A percentile compares a stretch with the other conserved stretches of the same genome.
phyloP scores from a whole-genome alignment of 2,113 vertebrate species.

The Miniopterus natalensis region DNA sequence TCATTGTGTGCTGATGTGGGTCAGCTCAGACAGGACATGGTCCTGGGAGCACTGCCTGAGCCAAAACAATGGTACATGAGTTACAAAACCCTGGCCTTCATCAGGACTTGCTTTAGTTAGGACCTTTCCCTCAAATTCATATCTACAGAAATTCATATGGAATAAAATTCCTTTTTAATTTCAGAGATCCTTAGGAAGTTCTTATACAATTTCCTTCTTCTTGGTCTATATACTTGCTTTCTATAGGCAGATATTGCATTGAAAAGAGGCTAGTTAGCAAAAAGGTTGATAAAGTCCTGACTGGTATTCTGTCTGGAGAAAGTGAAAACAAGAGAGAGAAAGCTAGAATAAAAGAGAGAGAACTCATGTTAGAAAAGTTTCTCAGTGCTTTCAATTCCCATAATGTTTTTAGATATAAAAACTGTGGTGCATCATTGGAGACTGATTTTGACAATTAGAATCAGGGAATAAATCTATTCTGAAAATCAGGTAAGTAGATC shows the following conservation, averaged over 20 bases:
- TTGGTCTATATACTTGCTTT: background rate
- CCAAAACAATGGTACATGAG: background rate
- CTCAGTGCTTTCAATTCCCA: background rate
- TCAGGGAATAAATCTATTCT: background rate
- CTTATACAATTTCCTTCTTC: background rate
- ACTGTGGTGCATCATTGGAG: background rate
- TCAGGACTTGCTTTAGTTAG: background rate
- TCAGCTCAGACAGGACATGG: background rate
- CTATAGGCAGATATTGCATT: background rate
- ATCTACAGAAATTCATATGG: background rate
- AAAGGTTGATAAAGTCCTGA: background rate
- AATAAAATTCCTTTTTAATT: background rate
- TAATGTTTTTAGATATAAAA: constrained; percentile 10
- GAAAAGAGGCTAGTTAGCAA: background rate
- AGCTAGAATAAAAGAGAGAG: background rate
- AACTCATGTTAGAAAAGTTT: background rate
- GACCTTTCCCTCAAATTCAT: background rate
- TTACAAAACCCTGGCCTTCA: background rate
- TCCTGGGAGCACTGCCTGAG: background rate
- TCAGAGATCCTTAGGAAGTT: background rate
- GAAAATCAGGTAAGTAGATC: background rate
- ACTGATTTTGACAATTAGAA: background rate
- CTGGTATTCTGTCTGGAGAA: background rate
- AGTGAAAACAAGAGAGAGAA: background rate
- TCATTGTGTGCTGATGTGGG: too few relatives aligned